phyloP scores from a whole-genome alignment of 2,888 invertebrate species.

The Caenorhabditis panamensis region DNA sequence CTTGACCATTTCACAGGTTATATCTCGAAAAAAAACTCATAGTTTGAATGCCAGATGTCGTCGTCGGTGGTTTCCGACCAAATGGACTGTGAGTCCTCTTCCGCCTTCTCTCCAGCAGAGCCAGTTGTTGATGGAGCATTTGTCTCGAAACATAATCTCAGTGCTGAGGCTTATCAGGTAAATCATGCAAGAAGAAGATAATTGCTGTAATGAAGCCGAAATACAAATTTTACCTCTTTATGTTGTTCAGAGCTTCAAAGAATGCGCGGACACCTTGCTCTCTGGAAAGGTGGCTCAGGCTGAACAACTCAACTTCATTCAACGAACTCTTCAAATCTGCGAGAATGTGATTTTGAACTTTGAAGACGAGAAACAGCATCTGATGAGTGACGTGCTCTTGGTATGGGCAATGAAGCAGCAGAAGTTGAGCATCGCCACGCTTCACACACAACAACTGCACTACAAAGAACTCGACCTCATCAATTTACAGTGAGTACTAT shows the following conservation, averaged over 20 bases:
- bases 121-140: conserved; percentile 73
- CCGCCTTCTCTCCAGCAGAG: conserved; percentile 74
- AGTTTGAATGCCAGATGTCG: conserved; percentile 41
- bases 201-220: background rate
- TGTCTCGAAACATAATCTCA: conserved; percentile 77
- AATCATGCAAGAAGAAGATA: no score
- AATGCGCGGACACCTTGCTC: conserved; percentile 77
- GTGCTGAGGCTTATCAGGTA: conserved; percentile 79
- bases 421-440: conserved; percentile 77
- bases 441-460: conserved; percentile 80
- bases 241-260: conserved; percentile 75
- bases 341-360: conserved; percentile 70
- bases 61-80: conserved; percentile 61
- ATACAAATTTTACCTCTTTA: background rate
- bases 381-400: conserved; percentile 80
- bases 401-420: conserved; percentile 80
- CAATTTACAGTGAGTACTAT: conserved; percentile 74
- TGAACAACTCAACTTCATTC: conserved; percentile 72
- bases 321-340: conserved; percentile 68
- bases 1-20: conserved; percentile 5
- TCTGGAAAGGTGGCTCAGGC: conserved; percentile 70
- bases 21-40: background rate
- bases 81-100: conserved; percentile 72
- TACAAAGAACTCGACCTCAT: conserved; percentile 77
- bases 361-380: conserved; percentile 80